A percentile compares a stretch with the other conserved stretches of the same genome.
Evolutionary conservation across 2,113 vertebrate species (phyloP).

Genomic region (Nansenia antarctica): DNA sequence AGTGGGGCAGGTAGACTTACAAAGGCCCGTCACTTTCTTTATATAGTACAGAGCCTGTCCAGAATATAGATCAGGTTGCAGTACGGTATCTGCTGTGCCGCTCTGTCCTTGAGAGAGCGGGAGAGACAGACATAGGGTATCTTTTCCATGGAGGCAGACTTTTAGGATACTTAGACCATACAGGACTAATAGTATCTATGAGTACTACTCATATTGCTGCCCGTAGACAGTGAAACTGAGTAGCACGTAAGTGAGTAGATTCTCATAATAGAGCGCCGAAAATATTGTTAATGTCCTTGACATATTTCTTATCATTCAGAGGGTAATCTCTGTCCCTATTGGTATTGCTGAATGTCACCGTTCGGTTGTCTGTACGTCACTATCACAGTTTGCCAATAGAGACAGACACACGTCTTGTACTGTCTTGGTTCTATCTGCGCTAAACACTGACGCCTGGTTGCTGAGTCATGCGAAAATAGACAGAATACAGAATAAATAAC

Average conservation of each 20-base stretch:
- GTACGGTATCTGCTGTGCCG: conserved; percentile 37
- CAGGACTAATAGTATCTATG: neutral
- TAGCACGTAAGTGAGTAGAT: neutral
- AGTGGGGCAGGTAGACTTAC: conserved; percentile 63
- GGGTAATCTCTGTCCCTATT: neutral
- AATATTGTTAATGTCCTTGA: neutral
- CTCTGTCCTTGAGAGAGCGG: conserved; percentile 62
- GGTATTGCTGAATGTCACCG: neutral
- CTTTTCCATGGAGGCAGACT: conserved; percentile 32
- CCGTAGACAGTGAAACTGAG: conserved; percentile 1
- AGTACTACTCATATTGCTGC: neutral
- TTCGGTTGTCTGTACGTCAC: too few species aligned
- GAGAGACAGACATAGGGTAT: conserved; percentile 26
- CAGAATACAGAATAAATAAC: too few species aligned
- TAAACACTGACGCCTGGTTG: too few species aligned
- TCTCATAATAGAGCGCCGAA: neutral
- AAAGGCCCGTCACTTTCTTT: conserved; percentile 61
- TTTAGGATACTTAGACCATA: conserved; percentile 34
- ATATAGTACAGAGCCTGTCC: conserved; percentile 60
- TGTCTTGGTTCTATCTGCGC: too few species aligned
- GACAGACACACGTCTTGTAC: too few species aligned
- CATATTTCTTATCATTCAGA: neutral
- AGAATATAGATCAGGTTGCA: conserved; percentile 73
- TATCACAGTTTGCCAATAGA: too few species aligned
- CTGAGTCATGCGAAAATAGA: too few species aligned